These are phyloP conservation scores for Ophraella communa DNA, from an alignment of 2,888 invertebrate genomes.

Conservation along the genomic window DNA sequence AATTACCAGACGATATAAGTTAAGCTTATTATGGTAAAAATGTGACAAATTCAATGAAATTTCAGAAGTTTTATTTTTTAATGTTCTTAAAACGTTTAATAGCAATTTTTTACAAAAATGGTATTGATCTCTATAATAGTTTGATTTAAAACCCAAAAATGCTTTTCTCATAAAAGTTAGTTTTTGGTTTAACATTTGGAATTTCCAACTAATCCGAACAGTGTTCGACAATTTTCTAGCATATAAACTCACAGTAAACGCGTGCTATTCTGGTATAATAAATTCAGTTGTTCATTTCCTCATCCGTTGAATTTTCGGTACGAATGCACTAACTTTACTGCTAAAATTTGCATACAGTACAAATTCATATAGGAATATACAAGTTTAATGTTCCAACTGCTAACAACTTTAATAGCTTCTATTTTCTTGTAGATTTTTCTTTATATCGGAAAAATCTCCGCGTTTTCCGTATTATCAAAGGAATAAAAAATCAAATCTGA, in stretches of 20 bases:
- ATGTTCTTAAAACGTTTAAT: too few species aligned
- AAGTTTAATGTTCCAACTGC: constrained; percentile 48
- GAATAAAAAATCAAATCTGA: too few species aligned
- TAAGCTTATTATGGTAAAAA: too few species aligned
- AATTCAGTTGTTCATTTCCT: constrained; percentile 50
- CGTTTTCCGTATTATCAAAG: too few species aligned
- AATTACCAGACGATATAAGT: too few species aligned
- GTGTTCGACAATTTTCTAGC: constrained; percentile 40
- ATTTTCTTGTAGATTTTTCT: constrained; percentile 43
- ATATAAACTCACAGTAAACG: constrained; percentile 44
- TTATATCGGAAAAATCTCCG: too few species aligned
- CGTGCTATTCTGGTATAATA: constrained; percentile 49
- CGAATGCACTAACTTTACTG: constrained; percentile 48
- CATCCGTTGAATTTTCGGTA: constrained; percentile 46
- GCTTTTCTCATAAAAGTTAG: not conserved
- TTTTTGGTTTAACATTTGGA: not conserved
- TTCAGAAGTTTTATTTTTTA: too few species aligned
- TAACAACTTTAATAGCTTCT: constrained; percentile 51
- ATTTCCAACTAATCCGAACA: constrained; percentile 8
- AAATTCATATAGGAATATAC: constrained; percentile 45
- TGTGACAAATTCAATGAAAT: too few species aligned
- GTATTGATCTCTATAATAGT: too few species aligned
- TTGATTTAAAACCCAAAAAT: not conserved
- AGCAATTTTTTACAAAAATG: too few species aligned
- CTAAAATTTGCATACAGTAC: constrained; percentile 53